A percentile compares a stretch with the other conserved stretches of the same genome.
These are phyloP conservation scores for Scalopus aquaticus DNA, from an alignment of 2,113 vertebrate species.

Conservation along the genomic window DNA sequence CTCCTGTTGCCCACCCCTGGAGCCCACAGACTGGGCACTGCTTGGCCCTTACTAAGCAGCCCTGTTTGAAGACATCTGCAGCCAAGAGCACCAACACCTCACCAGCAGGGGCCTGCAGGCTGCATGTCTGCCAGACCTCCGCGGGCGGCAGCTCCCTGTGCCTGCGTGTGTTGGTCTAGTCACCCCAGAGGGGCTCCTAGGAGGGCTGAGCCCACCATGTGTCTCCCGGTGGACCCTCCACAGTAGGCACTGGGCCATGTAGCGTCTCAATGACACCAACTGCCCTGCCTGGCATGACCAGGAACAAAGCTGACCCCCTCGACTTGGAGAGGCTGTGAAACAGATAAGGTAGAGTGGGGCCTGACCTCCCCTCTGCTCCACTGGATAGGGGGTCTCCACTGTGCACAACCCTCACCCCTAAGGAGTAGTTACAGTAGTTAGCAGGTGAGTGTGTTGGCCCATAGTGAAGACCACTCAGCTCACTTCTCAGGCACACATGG, in stretches of 20 bases:
- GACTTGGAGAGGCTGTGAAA: background rate
- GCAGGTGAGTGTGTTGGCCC: too few relatives aligned
- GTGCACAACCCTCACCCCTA: too few relatives aligned
- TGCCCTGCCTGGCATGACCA: background rate
- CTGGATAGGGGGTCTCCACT: background rate
- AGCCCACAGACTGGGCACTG: background rate
- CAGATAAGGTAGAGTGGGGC: background rate
- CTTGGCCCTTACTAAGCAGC: background rate
- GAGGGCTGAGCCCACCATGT: background rate
- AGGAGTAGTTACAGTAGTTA: background rate
- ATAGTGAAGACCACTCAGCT: background rate
- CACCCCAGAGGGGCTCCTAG: background rate
- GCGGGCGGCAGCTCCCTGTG: background rate
- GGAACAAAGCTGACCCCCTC: background rate
- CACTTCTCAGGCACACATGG: fast-evolving
- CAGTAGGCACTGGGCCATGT: background rate
- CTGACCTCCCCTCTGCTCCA: background rate
- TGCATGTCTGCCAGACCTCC: background rate
- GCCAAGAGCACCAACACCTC: background rate
- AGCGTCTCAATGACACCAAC: background rate
- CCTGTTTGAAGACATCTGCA: background rate
- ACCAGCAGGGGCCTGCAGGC: background rate
- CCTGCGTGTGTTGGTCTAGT: background rate
- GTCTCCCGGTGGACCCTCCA: background rate
- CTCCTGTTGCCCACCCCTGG: background rate